Evolutionary conservation across 2,888 invertebrate genomes (phyloP).

Genomic region (Trachelus iudaicus): DNA sequence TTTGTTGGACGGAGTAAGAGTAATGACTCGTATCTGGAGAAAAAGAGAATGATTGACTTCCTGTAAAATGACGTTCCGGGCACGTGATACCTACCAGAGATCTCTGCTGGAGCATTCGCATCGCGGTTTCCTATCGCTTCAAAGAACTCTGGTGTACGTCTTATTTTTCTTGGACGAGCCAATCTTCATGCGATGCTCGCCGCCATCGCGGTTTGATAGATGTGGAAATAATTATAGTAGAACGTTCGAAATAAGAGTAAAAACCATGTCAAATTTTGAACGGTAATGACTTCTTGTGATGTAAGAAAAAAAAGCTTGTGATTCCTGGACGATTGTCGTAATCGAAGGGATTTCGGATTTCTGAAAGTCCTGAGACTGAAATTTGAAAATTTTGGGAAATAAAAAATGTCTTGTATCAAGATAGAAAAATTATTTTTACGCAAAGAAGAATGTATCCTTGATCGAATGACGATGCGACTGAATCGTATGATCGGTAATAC

Average conservation of each 20-base stretch:
- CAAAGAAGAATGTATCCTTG: neutral
- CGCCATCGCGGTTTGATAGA: slow-evolving; percentile 56
- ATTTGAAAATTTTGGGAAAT: neutral
- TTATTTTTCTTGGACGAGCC: slow-evolving; percentile 50
- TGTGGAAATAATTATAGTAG: slow-evolving; percentile 65
- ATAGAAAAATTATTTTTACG: neutral
- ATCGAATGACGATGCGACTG: neutral
- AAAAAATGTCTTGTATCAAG: neutral
- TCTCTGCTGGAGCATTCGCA: neutral
- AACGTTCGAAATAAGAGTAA: slow-evolving; percentile 59
- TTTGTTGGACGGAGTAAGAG: neutral
- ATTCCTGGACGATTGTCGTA: neutral
- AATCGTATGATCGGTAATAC: slow-evolving; percentile 29
- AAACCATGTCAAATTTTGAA: slow-evolving; percentile 63
- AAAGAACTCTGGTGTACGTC: slow-evolving; percentile 13
- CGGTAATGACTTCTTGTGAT: slow-evolving; percentile 61
- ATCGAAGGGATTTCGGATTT: neutral
- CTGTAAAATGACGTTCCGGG: neutral
- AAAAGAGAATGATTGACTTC: neutral
- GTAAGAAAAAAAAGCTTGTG: slow-evolving; percentile 46
- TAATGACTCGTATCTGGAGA: neutral
- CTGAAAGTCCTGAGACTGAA: neutral
- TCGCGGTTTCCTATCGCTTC: slow-evolving; percentile 6
- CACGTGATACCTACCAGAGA: neutral
- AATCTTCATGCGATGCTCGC: slow-evolving; percentile 47